Conservation (phyloP, 2,888 invertebrate genomes). For the Campoplex capitator region DNA sequence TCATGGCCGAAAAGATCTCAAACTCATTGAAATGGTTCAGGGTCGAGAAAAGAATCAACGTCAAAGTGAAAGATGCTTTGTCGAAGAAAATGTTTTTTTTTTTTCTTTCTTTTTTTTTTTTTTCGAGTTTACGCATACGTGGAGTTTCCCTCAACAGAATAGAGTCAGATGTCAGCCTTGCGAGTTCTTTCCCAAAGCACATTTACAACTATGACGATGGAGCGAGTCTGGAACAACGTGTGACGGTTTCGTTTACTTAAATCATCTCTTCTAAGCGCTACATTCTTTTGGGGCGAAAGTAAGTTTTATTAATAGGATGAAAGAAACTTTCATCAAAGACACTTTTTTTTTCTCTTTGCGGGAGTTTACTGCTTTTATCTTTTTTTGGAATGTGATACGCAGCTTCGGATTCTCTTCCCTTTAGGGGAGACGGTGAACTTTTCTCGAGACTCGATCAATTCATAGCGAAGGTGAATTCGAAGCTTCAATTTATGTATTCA, state of each 20-base stretch:
- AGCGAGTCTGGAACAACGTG: too few species aligned
- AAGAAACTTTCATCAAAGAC: too few species aligned
- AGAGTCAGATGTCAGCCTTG: background rate
- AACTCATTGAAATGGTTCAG: constrained; percentile 15
- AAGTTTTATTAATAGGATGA: background rate
- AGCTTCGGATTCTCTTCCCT: background rate
- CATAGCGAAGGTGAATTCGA: background rate
- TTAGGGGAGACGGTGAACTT: background rate
- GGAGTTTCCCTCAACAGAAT: background rate
- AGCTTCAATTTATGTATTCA: background rate
- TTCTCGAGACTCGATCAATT: background rate
- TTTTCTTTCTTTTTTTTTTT: constrained; percentile 1
- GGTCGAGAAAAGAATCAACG: background rate
- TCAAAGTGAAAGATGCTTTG: constrained; percentile 18
- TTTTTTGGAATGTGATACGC: background rate
- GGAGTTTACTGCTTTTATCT: background rate
- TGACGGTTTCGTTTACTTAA: background rate
- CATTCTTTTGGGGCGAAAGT: background rate
- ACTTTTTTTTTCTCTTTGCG: background rate
- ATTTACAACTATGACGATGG: background rate
- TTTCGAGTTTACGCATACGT: background rate
- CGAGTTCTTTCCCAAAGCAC: background rate
- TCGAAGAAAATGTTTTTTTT: constrained; percentile 16
- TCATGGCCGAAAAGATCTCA: constrained; percentile 6
- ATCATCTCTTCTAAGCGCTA: background rate